A percentile compares a stretch with the other conserved stretches of the same genome.
phyloP scores from a whole-genome alignment of 2,113 vertebrate genomes.

The Campylorhamphus procurvoides region DNA sequence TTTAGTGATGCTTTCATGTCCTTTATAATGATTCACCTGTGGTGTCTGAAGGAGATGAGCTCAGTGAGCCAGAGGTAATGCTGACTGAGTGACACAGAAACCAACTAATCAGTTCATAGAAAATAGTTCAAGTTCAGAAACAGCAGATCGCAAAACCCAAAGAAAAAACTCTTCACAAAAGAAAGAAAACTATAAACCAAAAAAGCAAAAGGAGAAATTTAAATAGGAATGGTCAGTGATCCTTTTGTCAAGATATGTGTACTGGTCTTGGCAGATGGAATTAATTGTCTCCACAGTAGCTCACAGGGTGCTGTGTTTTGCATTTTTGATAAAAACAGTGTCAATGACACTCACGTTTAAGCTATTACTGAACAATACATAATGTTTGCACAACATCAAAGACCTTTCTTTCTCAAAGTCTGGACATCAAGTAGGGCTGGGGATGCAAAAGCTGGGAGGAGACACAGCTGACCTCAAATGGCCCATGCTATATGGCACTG shows the following conservation, averaged over 20 bases:
- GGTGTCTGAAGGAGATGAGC: background rate
- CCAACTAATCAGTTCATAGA: background rate
- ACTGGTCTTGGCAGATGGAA: background rate
- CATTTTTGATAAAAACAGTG: background rate
- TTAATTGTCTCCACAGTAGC: background rate
- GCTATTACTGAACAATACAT: background rate
- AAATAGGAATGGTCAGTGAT: background rate
- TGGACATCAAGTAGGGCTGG: accelerated
- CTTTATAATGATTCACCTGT: background rate
- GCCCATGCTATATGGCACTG: too few species aligned
- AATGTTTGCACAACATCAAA: background rate
- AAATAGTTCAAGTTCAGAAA: background rate
- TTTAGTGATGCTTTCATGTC: background rate
- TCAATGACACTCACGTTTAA: background rate
- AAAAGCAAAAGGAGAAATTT: background rate
- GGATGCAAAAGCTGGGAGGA: background rate
- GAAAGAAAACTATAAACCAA: background rate
- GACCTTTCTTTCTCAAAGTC: background rate
- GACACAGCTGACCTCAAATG: background rate
- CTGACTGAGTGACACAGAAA: background rate
- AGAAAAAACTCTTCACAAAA: background rate
- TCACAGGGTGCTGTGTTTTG: background rate
- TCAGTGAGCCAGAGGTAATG: background rate
- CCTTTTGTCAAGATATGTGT: background rate
- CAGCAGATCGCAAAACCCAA: background rate